Evolutionary conservation across 30 jellyfish, hydroid and myxozoan genomes (phyloP), one percentile per base, ranked within the genome.

Genomic region (Aurelia sp.): DNA sequence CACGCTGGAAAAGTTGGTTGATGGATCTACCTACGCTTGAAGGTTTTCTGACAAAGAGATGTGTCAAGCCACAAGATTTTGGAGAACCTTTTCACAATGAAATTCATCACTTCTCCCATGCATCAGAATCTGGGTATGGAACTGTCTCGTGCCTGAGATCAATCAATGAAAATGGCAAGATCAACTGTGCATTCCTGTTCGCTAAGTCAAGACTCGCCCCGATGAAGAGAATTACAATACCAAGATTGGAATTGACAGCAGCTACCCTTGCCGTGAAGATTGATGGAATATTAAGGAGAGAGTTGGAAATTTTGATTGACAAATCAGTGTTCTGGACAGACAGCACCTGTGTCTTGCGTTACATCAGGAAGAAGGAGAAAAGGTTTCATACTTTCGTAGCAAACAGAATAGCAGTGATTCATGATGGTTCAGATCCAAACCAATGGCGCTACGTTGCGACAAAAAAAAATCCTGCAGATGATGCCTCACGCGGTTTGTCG

Each of bases 121-220:
- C 88, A 5, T 77, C 60, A 22, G 59, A 77, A 40, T 0, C 51
- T 40, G 51, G 51, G 8, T 40, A 40, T 40, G 51, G 51, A 40
- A 40, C 51, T 40, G 51, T 40, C 51, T 40, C 51, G 0, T 40
- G 3, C 51, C 51, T 40, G 51, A 40, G 51, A 40, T 40, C 3
- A 40, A 40, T 3, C 51, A 40, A 40, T 40, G 51, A 40, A 40
- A 40, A 40, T 8, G 51, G 51, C 51, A 40, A 40, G 51, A 40
- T 40, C 51, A 40, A 40, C 51, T 40, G 51, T 8, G 51, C 51
- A 40, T 40, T 40, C 38, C 55, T 72, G 61, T 10, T 55, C 18
- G 84, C 93, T 13, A 84, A 84, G 40, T 63, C 93, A 6, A 21
- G 78, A 33, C 68, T 84, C 16, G 92, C 93, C 67, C 93, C 92